These are phyloP conservation scores for Cranoglanis bouderius DNA, from an alignment of 2,113 vertebrate species.

Conservation along the genomic window DNA sequence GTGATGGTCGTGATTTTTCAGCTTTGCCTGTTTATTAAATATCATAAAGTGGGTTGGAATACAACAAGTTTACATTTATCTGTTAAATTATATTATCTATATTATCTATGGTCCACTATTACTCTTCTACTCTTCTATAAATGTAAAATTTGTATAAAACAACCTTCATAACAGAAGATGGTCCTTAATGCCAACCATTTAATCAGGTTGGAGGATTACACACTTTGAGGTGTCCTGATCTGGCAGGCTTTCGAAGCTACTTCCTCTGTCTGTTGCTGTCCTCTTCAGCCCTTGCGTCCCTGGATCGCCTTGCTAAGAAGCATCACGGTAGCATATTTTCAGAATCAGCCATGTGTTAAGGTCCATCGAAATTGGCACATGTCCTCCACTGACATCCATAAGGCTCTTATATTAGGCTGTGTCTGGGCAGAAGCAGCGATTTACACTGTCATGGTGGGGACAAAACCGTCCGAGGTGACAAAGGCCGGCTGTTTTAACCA, in stretches of 20 bases:
- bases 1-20: background rate
- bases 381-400: conserved; percentile 74
- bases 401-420: conserved; percentile 80
- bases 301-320: conserved; percentile 58
- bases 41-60: background rate
- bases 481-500: conserved; percentile 67
- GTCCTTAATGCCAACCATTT: background rate
- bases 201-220: conserved; percentile 24
- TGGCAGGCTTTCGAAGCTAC: conserved; percentile 20
- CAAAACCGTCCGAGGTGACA: conserved; percentile 73
- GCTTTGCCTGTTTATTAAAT: background rate
- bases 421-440: conserved; percentile 63
- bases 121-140: background rate
- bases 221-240: conserved; percentile 45
- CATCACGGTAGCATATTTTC: conserved; percentile 68
- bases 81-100: no score
- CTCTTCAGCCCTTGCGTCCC: conserved; percentile 56
- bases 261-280: background rate
- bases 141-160: background rate
- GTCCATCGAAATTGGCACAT: conserved; percentile 70
- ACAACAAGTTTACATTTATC: background rate
- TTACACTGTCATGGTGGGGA: conserved; percentile 76
- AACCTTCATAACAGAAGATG: background rate
- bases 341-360: conserved; percentile 68
- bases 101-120: background rate